Base-by-base conservation (phyloP, 2,113 vertebrate species). In the Octodon degus region DNA sequence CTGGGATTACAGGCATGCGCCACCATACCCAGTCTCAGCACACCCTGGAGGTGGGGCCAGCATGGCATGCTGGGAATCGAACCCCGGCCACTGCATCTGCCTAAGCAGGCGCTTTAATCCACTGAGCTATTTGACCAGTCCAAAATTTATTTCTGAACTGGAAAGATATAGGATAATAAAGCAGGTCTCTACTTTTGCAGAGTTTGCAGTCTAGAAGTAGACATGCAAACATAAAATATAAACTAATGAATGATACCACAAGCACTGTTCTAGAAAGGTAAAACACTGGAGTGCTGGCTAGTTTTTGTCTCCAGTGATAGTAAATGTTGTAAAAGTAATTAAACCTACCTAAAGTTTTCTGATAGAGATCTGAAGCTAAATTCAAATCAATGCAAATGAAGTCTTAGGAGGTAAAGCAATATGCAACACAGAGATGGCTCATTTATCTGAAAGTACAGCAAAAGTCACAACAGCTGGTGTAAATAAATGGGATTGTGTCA, bases 361-460 rank as follows among this genome's bases (percentile, higher is more conserved):
- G 55, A 55, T 83, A 74, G 50, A 60, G 43, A n/a, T 14, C n/a
- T 58, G 7, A 50, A 90, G 25, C 84, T 95, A n/a, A 74, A 83
- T 92, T 94, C 68, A 68, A 74, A 86, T 79, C 27, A 93, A 79
- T 43, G 77, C 80, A 89, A 79, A 90, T 62, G 82, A 79, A 93
- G 27, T 27, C 5, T 70, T 20, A 34, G 53, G 60, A 90, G 22
- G 37, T 0, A 43, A 32, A 85, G 6, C 72, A 90, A 6, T 27
- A 85, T 55, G 72, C 68, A 65, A 84, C 11, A 30, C 20, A 94
- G 76, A 53, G 17, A 7, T 43, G 50, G 20, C 58, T 14, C 12
- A 32, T 34, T 10, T 80, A 17, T 70, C 74, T n/a, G 47, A 4
- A 55, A 79, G 34, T 7, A 22, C 34, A n/a, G n/a, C 2, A 2